Evolutionary conservation across 2,888 invertebrate species (phyloP).

Genomic region (Harpagoxenus sublaevis): DNA sequence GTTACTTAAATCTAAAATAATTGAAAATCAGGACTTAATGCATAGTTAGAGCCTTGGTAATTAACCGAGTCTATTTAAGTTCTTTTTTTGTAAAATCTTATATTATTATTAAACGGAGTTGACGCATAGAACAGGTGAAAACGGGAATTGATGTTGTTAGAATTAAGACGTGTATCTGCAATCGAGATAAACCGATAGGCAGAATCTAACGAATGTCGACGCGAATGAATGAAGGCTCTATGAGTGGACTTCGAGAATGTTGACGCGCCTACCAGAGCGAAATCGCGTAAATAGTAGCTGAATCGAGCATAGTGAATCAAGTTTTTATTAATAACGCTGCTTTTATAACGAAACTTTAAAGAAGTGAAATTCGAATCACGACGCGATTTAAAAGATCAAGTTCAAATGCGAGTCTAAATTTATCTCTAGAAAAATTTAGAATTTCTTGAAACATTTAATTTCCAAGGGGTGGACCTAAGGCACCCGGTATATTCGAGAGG

Average conservation of each 20-base stretch:
- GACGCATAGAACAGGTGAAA: not conserved
- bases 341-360: not conserved
- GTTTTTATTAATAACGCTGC: not conserved
- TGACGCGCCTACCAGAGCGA: constrained; percentile 5
- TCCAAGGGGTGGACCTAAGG: not conserved
- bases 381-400: not conserved
- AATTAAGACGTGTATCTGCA: constrained; percentile 70
- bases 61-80: not conserved
- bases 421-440: not conserved
- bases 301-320: not conserved
- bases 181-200: constrained; percentile 71
- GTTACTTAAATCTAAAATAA: not conserved
- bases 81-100: not conserved
- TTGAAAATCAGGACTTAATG: not conserved
- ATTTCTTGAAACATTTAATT: not conserved
- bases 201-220: constrained; percentile 67
- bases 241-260: constrained; percentile 47
- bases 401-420: not conserved
- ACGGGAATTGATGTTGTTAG: constrained; percentile 2
- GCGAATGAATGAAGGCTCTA: constrained; percentile 43
- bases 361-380: not conserved
- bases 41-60: not conserved
- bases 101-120: not conserved
- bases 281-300: constrained; percentile 35
- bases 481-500: not conserved